Base-by-base conservation (phyloP, 2,797 vertebrate genomes). In the Discoglossus pictus region DNA sequence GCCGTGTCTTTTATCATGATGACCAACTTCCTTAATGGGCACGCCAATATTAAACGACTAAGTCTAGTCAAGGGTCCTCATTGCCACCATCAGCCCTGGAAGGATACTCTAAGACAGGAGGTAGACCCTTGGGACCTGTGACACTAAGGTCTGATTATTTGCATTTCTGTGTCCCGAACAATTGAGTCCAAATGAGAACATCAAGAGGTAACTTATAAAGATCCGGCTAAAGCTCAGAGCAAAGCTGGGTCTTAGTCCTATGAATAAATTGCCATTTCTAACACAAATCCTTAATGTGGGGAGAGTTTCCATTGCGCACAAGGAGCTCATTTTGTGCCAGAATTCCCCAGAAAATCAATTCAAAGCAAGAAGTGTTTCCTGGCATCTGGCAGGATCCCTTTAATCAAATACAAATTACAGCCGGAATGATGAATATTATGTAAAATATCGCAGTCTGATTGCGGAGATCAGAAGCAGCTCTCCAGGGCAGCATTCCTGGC, bases 371-470 rank as follows among this genome's bases (percentile, higher is more conserved):
- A 77, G 76, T 80, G 74, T 75, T 78, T 82, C 76, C 78, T 80
- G 70, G 72, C 80, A 79, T 78, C 0, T 72, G 1, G 18, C 11
- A 61, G 74, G 80, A 80, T 82, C 78, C 80, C 80, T 86, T 84
- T 85, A 83, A 85, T 85, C 83, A 85, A 85, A 86, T 81, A 81
- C 75, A 83, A 84, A 84, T 85, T 85, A 80, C 60, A 34, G 60
- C 34, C 36, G 42, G 44, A 54, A 43, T 61, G 60, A 63, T 58
- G 68, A 70, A 70, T 70, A 70, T 63, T 63, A 63, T 17, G 60
- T 31, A 34, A 40, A 70, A 62, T 63, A 63, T 63, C 50, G 44
- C 43, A 43, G 43, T 40, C 68, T 70, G 60, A 70, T 63, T 70
- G 52, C 52, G 35, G 11, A 70, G 51, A 63, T 63, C 35, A 55